Conservation (phyloP, 2,888 invertebrate genomes). For the Phragmatobia fuliginosa region DNA sequence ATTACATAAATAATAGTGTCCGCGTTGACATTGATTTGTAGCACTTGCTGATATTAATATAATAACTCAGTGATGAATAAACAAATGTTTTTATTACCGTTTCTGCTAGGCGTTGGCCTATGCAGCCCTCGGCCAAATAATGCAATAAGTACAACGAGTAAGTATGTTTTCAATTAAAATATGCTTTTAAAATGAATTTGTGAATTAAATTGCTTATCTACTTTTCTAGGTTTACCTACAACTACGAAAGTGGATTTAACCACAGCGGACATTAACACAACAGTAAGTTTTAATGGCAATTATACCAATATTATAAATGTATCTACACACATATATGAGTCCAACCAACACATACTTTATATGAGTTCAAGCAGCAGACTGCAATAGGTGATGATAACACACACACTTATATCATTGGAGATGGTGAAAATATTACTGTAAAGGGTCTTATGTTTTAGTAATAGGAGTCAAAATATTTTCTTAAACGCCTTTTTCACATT, state of each 20-base stretch:
- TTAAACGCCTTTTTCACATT: too few species aligned
- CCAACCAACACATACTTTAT: too few species aligned
- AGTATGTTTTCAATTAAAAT: background rate
- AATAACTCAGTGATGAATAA: background rate
- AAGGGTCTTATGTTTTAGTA: background rate
- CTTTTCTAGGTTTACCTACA: background rate
- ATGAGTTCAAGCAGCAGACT: too few species aligned
- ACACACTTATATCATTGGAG: too few species aligned
- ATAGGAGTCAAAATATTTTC: background rate
- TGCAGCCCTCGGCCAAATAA: background rate
- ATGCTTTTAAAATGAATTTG: background rate
- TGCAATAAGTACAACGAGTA: background rate
- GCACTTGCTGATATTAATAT: background rate
- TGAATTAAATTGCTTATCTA: background rate
- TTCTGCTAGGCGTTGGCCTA: background rate
- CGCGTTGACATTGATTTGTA: background rate
- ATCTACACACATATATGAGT: too few species aligned
- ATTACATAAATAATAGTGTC: background rate
- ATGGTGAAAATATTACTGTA: background rate
- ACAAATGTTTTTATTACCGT: too few species aligned
- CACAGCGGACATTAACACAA: background rate
- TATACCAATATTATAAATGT: background rate
- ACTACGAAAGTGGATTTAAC: background rate
- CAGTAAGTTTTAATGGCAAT: background rate
- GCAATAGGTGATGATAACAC: too few species aligned